Evolutionary conservation across 2,888 invertebrate species (phyloP).

Genomic region (Ornithoptera alexandrae): DNA sequence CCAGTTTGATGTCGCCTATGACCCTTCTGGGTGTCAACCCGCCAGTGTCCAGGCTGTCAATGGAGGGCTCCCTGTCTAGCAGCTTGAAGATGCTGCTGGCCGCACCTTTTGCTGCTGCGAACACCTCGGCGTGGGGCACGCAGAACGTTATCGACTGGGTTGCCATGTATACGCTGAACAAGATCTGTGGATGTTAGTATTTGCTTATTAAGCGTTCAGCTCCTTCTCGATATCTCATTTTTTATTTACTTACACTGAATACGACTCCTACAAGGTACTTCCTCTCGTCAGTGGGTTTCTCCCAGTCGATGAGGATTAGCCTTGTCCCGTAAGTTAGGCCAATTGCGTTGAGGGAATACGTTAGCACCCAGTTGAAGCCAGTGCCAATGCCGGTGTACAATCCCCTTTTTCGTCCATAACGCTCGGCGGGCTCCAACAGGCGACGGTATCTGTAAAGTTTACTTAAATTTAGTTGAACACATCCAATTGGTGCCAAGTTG

Average conservation of each 20-base stretch:
- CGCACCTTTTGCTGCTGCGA: slow-evolving; percentile 85
- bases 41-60: slow-evolving; percentile 82
- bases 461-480: neutral
- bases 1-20: slow-evolving; percentile 84
- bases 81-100: slow-evolving; percentile 86
- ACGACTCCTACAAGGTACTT: slow-evolving; percentile 84
- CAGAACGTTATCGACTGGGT: slow-evolving; percentile 88
- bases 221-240: too few relatives aligned
- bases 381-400: slow-evolving; percentile 85
- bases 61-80: slow-evolving; percentile 84
- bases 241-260: slow-evolving; percentile 80
- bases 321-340: slow-evolving; percentile 89
- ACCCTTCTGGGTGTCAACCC: slow-evolving; percentile 82
- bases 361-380: slow-evolving; percentile 87
- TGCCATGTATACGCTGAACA: slow-evolving; percentile 88
- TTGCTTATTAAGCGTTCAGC: too few relatives aligned
- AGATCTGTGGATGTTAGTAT: slow-evolving; percentile 63
- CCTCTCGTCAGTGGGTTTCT: slow-evolving; percentile 76
- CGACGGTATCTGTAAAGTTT: slow-evolving; percentile 65
- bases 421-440: slow-evolving; percentile 81
- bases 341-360: slow-evolving; percentile 86
- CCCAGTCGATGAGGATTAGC: slow-evolving; percentile 82
- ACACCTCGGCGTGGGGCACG: slow-evolving; percentile 87
- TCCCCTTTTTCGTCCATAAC: slow-evolving; percentile 82
- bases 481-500: neutral